Base-by-base conservation (phyloP, 2,113 vertebrate species). In the Apodemus sylvaticus region DNA sequence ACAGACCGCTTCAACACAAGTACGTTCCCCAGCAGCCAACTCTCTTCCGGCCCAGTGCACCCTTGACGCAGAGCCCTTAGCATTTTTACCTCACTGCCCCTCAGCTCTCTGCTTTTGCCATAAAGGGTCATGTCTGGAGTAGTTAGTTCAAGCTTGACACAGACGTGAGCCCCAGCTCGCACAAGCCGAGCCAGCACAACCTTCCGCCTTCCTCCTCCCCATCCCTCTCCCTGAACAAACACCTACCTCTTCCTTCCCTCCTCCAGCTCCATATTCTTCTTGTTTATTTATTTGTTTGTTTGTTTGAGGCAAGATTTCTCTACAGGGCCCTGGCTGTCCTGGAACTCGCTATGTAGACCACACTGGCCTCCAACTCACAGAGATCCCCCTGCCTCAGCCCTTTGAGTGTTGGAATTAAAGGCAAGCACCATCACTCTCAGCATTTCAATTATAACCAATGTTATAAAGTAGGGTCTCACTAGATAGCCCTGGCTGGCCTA, bases 181-280 rank as follows among this genome's bases (percentile, higher is more conserved):
- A 7, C 45, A 45, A 16, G n/a, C n/a, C 10, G 8, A n/a, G 58
- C 58, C 26, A 42, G 14, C 58, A 42, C 34, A 48, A 36, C 58
- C 24, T 16, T 12, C 70, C 7, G 24, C 60, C 45, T 26, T 48
- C 1, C 7, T 82, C 13, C 4, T 51, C 39, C 24, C 26, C 0
- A 0, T 20, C 68, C 26, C 22, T 73, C 13, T 73, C 24, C 60
- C 66, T 68, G 2, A 42, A 62, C 13, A 1, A 2, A 3, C 12
- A 19, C n/a, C 26, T 3, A 1, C 14, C 7, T 34, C 14, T 24
- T 45, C 60, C 17, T 42, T 68, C 14, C 85, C 62, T 51, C 34
- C 64, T 55, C 51, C 48, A 14, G 34, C 86, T 42, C 29, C 51
- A 24, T 10, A 0, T 1, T 29, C 24, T 1, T 71, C 17, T 42